phyloP scores from a whole-genome alignment of 2,113 vertebrate genomes.

The Planiliza haematocheilus region DNA sequence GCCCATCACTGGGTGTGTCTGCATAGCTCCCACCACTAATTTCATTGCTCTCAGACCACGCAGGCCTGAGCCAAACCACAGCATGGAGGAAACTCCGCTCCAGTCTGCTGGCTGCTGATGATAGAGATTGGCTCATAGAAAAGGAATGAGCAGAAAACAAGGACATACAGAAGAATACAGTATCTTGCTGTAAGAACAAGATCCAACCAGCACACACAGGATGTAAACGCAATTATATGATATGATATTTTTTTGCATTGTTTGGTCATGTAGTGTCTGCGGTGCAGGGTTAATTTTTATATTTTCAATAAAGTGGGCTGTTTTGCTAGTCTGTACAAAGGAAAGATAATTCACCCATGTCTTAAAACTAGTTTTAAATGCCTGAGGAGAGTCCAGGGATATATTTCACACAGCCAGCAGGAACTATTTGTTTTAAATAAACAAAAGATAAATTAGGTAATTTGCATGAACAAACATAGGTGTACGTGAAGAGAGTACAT shows the following conservation, averaged over 20 bases:
- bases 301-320: no score
- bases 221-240: no score
- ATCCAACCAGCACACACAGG: constrained; percentile 7
- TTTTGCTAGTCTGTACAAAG: no score
- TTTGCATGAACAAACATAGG: not conserved
- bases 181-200: constrained; percentile 18
- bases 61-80: constrained; percentile 75
- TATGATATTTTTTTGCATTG: no score
- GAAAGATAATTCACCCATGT: not conserved
- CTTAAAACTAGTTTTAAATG: not conserved
- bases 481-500: not conserved
- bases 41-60: constrained; percentile 80
- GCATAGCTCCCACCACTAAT: constrained; percentile 81
- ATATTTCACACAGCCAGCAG: not conserved
- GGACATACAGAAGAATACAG: not conserved
- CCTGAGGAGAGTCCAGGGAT: no score
- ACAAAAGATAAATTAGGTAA: not conserved
- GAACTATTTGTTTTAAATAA: not conserved
- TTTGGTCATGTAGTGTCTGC: no score
- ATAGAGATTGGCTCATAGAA: constrained; percentile 66
- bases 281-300: no score
- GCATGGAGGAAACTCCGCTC: constrained; percentile 69
- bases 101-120: constrained; percentile 59
- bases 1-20: constrained; percentile 84
- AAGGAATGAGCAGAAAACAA: constrained; percentile 52